Conservation (phyloP, 2,888 invertebrate genomes). For the Cantharis rufa region DNA sequence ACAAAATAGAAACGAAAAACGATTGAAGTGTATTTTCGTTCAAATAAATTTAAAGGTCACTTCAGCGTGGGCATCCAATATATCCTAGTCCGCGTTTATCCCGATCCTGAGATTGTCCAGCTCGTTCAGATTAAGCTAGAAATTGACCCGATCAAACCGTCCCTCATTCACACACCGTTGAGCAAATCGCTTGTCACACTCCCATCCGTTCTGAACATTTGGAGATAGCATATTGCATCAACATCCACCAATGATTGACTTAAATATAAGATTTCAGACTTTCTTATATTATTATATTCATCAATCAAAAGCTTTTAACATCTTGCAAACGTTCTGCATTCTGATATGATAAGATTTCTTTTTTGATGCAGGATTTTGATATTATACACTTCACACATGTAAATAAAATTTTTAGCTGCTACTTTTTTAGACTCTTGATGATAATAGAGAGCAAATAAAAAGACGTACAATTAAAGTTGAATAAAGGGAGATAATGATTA, state of each 20-base stretch:
- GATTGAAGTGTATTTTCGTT: conserved; percentile 29
- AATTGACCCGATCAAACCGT: conserved; percentile 56
- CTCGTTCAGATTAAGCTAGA: conserved; percentile 54
- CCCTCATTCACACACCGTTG: conserved; percentile 56
- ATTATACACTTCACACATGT: neutral
- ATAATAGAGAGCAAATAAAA: conserved; percentile 43
- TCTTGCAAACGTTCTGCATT: neutral
- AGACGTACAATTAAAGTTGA: conserved; percentile 53
- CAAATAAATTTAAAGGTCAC: conserved; percentile 35
- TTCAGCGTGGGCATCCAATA: conserved; percentile 51
- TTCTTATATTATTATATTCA: neutral
- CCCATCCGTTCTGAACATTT: conserved; percentile 29
- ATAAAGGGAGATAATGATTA: conserved; percentile 55
- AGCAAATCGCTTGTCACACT: conserved; percentile 52
- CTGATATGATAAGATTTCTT: neutral
- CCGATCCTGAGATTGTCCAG: conserved; percentile 51
- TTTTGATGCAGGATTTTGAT: neutral
- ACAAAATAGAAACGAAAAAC: conserved; percentile 32
- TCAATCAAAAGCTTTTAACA: neutral
- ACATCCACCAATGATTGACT: conserved; percentile 41
- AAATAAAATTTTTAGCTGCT: neutral
- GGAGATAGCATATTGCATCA: conserved; percentile 41
- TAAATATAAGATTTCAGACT: neutral
- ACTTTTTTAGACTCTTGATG: conserved; percentile 1
- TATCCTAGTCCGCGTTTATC: conserved; percentile 48